A percentile compares a stretch with the other conserved stretches of the same genome.
These are phyloP conservation scores for Pecten maximus DNA, from an alignment of 2,888 invertebrate genomes.

Conservation along the genomic window DNA sequence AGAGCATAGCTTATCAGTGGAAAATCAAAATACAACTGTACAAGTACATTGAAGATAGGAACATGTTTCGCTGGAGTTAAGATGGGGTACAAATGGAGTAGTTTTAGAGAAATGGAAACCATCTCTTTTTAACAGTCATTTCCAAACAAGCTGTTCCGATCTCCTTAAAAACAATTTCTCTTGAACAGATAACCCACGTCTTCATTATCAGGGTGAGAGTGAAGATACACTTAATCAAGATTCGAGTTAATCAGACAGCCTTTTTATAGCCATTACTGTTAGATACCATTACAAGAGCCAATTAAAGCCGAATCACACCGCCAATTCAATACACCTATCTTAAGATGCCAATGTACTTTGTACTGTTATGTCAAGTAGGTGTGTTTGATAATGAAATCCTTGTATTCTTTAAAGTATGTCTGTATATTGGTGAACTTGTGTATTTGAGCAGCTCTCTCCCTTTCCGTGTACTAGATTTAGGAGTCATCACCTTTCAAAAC, in stretches of 20 bases:
- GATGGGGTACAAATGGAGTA: neutral
- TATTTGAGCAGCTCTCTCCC: neutral
- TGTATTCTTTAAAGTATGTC: neutral
- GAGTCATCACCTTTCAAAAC: too few species aligned
- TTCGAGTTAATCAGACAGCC: neutral
- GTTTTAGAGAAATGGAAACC: neutral
- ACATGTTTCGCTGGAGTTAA: neutral
- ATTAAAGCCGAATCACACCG: neutral
- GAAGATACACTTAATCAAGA: slow-evolving; percentile 29
- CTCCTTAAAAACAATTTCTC: neutral
- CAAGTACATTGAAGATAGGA: neutral
- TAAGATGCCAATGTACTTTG: neutral
- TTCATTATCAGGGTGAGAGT: slow-evolving; percentile 1
- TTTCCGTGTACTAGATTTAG: too few species aligned
- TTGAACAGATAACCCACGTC: neutral
- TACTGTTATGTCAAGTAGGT: neutral
- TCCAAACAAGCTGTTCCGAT: neutral
- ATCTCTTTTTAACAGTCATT: neutral
- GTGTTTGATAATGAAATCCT: neutral
- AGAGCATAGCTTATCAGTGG: too few species aligned
- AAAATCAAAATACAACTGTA: too few species aligned
- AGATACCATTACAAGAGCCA: slow-evolving; percentile 11
- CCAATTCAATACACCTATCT: slow-evolving; percentile 3
- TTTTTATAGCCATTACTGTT: neutral
- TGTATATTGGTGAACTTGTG: neutral